Evolutionary conservation across 1,140 invertebrate species (phyloP), one percentile per base, ranked within the genome.

Genomic region (Physella acuta): DNA sequence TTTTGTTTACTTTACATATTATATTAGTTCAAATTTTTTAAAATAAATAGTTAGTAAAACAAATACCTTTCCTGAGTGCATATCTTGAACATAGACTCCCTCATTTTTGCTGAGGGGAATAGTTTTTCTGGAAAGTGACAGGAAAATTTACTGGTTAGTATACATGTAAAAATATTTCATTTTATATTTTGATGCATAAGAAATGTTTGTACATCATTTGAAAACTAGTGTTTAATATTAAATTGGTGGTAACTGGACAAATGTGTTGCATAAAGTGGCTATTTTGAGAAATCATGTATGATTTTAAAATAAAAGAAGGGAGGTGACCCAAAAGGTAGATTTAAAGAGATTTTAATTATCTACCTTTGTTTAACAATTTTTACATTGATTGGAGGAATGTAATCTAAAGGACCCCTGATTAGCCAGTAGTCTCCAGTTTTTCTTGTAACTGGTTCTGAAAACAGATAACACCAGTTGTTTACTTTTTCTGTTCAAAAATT

Each of bases 91-190:
- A 79, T 87, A 87, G 24, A 87, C 82, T 34, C 86, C 86, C 78
- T 87, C 86, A 81, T 86, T 87, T 59, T 85, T 84, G 75, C 84
- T 85, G n/a, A 87, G 73, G 39, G 86, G 84, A 51, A 87, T 86
- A 37, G 84, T 80, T 58, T 78, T 71, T 51, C 80, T 81, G 64
- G 52, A 79, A 76, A 44, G 65, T 66, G 68, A 55, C 62, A 44
- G 8, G 2, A 11, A 44, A 3, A 2, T 60, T 51, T 30, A 28
- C n/a, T n/a, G n/a, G n/a, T n/a, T n/a, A n/a, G n/a, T n/a, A n/a
- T n/a, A n/a, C n/a, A n/a, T n/a, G n/a, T n/a, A n/a, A n/a, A n/a
- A n/a, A n/a, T n/a, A n/a, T n/a, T n/a, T n/a, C n/a, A n/a, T n/a
- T n/a, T n/a, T n/a, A n/a, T n/a, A n/a, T n/a, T n/a, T n/a, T n/a